Base-by-base conservation (phyloP, 2,797 vertebrate species). In the Ibycter americanus region DNA sequence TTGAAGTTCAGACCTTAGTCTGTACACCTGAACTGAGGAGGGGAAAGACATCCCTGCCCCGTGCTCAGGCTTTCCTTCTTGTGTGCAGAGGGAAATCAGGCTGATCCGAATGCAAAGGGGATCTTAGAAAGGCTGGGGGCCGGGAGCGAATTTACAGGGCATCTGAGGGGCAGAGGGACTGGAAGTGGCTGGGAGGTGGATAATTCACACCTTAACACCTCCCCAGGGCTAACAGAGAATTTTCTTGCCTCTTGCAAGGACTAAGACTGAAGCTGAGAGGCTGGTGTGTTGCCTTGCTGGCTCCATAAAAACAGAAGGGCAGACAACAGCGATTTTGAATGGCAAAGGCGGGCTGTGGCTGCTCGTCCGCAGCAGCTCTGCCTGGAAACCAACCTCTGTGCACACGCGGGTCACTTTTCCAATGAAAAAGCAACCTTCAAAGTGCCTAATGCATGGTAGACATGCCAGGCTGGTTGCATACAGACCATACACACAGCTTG, bases 401-500 rank as follows among this genome's bases (percentile, higher is more conserved):
- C 32, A 4, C 15, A 18, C 1, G 6, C 17, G 4, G 46, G 27
- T 44, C 46, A 4, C 22, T 22, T 19, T 27, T 46, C 9, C 46
- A 19, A 55, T 1, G 54, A 61, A 32, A 54, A 38, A 6, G 22
- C n/a, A 9, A 21, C 22, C 19, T 26, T 38, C 47, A 2, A 26
- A 3, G 4, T 6, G 38, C 49, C 65, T 13, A 11, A 38, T 6
- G 23, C 23, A 27, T 7, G 27, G n/a, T n/a, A 23, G 31, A 32
- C 3, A 8, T 23, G 63, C 22, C 12, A 47, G 54, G 36, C 27
- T 22, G 7, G 47, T 5, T 8, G 31, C 46, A 23, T 9, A 6
- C 23, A 18, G 2, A 5, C 52, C 12, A 2, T 9, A 8, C 25
- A 3, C 1, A 12, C 38, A 52, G 54, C 12, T 32, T 25, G 27